These are phyloP conservation scores for Pyrgus malvae DNA, from an alignment of 2,888 invertebrate genomes.

Conservation along the genomic window DNA sequence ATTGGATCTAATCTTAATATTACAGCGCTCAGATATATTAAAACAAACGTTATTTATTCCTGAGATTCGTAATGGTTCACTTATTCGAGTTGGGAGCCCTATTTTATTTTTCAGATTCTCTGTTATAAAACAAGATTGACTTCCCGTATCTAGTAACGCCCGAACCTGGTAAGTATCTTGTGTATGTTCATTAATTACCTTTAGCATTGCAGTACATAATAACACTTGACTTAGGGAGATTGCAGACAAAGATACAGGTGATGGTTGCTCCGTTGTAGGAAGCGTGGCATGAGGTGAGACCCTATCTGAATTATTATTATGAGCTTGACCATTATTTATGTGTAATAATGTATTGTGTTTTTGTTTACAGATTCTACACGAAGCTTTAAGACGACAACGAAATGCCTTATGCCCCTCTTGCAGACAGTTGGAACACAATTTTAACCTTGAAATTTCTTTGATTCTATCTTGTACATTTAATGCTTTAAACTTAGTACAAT, in stretches of 20 bases:
- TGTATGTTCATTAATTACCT: background rate
- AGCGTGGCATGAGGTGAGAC: too few relatives aligned
- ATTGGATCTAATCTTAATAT: too few relatives aligned
- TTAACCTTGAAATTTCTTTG: background rate
- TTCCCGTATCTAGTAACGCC: background rate
- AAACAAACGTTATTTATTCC: background rate
- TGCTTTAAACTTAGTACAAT: background rate
- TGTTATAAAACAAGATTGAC: background rate
- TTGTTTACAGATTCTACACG: background rate
- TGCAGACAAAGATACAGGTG: background rate
- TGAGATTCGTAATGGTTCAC: background rate
- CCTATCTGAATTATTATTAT: background rate
- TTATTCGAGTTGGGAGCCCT: background rate
- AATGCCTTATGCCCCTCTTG: background rate
- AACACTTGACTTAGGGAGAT: background rate
- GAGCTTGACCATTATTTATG: background rate
- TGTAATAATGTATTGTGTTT: background rate
- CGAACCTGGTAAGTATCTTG: background rate
- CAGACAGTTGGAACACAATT: background rate
- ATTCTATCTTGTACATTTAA: background rate
- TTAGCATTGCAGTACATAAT: background rate
- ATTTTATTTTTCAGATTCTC: background rate
- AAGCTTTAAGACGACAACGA: background rate
- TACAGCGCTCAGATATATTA: background rate
- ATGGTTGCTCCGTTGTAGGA: background rate